These are phyloP conservation scores for Maniola jurtina DNA, from an alignment of 1,140 invertebrate genomes.

Conservation along the genomic window DNA sequence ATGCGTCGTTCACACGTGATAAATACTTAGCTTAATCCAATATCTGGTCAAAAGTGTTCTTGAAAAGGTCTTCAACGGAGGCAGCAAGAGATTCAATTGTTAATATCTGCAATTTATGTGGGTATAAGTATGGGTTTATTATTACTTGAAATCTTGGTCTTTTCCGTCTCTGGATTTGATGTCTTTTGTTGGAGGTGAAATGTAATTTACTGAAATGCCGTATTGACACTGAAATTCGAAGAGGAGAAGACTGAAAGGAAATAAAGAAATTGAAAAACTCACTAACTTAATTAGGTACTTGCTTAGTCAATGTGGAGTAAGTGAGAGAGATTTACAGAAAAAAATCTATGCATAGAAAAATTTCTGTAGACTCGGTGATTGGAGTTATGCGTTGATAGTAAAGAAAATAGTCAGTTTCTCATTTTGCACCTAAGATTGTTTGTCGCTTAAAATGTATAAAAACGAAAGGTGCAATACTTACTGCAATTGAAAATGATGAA, in stretches of 20 bases:
- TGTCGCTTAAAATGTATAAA: too few relatives aligned
- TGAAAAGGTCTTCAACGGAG: conserved; percentile 42
- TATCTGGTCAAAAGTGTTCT: conserved; percentile 45
- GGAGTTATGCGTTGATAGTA: too few relatives aligned
- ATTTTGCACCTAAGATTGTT: too few relatives aligned
- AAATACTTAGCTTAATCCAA: conserved; percentile 14
- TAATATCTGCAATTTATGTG: conserved; percentile 52
- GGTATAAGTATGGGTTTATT: conserved; percentile 47
- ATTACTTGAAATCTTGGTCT: conserved; percentile 36
- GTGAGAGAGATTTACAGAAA: too few relatives aligned
- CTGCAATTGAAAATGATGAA: too few relatives aligned
- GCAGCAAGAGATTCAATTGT: conserved; percentile 40
- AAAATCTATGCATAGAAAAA: too few relatives aligned
- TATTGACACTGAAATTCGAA: conserved; percentile 17
- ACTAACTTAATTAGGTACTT: too few relatives aligned
- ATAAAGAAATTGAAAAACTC: too few relatives aligned
- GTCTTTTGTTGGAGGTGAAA: conserved; percentile 29
- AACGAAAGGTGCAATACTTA: too few relatives aligned
- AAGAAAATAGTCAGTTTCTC: too few relatives aligned
- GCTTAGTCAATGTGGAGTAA: too few relatives aligned
- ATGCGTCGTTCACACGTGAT: neutral
- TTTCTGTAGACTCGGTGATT: too few relatives aligned
- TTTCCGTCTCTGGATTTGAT: conserved; percentile 32
- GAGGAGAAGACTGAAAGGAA: neutral
- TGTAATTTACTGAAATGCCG: conserved; percentile 22